Evolutionary conservation across 2,888 invertebrate genomes (phyloP).

Genomic region (Arrhopalites spinosus): DNA sequence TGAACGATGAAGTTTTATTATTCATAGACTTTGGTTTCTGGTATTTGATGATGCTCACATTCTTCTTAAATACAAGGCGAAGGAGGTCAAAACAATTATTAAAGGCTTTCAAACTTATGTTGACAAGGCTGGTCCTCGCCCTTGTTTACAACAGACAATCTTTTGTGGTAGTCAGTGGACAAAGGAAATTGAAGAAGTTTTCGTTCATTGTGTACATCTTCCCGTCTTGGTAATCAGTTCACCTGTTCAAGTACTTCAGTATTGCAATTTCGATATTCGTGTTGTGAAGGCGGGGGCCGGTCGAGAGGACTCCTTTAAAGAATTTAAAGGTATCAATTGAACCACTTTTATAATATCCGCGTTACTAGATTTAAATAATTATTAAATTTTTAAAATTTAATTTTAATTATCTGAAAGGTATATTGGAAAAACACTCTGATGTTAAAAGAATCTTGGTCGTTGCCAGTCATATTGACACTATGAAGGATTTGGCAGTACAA

Average conservation of each 20-base stretch:
- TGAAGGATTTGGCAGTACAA: background rate
- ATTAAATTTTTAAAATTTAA: background rate
- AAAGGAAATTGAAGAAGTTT: constrained; percentile 5
- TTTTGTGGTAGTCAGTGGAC: constrained; percentile 31
- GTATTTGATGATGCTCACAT: constrained; percentile 36
- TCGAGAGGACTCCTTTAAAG: background rate
- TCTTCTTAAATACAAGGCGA: constrained; percentile 13
- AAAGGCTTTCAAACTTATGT: constrained; percentile 13
- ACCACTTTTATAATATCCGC: background rate
- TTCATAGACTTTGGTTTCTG: constrained; percentile 22
- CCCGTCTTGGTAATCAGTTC: constrained; percentile 28
- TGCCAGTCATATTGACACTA: background rate
- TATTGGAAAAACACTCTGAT: constrained; percentile 5
- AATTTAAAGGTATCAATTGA: background rate
- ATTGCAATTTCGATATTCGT: constrained; percentile 17
- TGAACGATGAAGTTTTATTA: too few relatives aligned
- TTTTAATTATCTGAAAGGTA: constrained; percentile 18
- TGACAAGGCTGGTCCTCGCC: background rate
- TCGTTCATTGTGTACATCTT: background rate
- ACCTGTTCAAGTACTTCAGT: constrained; percentile 16
- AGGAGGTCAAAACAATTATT: constrained; percentile 15
- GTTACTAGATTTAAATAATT: background rate
- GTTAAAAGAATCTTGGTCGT: constrained; percentile 13
- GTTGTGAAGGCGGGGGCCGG: background rate
- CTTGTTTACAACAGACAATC: constrained; percentile 13